Base-by-base conservation (phyloP, 2,888 invertebrate species). In the Epirrita christyi region DNA sequence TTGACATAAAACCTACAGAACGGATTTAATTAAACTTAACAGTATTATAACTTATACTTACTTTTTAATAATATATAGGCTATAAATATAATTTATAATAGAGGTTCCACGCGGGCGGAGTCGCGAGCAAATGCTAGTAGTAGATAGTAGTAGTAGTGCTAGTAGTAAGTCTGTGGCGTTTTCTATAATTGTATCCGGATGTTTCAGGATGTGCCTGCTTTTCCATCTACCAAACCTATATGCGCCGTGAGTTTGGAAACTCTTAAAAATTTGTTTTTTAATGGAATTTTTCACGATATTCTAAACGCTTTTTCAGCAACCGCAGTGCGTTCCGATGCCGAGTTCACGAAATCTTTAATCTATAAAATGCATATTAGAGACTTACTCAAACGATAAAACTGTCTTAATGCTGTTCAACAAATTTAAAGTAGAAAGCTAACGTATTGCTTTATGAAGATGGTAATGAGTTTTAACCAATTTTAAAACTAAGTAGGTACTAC, bases 391-490 rank as follows among this genome's bases (percentile, higher is more conserved):
- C 13, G 38, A 14, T 46, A 57, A 59, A 51, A 28, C 49, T 10
- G 37, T 45, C 46, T 47, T 55, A 55, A 63, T 55, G 52, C 47
- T 50, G 43, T 50, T 42, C 55, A 62, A 59, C 51, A 40, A 58
- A 58, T 56, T 58, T 52, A 41, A 51, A 61, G 43, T 56, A 50
- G 55, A 69, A 67, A 66, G 66, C 48, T 67, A 70, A 68, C 56
- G 2, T 21, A 21, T 21, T 55, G 53, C 63, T 63, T 38, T 56
- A 42, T 54, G 46, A 50, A 65, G 65, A 60, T 68, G 61, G 67
- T 80, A 79, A 81, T 71, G 75, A 81, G 75, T 81, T 81, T 77
- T 77, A 78, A 77, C 78, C 75, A 80, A 80, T 80, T 80, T 76
- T 73, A 66, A 67, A 69, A 69, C 67, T 65, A 60, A 53, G 67